Evolutionary conservation across 2,888 invertebrate genomes (phyloP), one percentile per base, ranked within the genome.

Genomic region (Luffia ferchaultella): DNA sequence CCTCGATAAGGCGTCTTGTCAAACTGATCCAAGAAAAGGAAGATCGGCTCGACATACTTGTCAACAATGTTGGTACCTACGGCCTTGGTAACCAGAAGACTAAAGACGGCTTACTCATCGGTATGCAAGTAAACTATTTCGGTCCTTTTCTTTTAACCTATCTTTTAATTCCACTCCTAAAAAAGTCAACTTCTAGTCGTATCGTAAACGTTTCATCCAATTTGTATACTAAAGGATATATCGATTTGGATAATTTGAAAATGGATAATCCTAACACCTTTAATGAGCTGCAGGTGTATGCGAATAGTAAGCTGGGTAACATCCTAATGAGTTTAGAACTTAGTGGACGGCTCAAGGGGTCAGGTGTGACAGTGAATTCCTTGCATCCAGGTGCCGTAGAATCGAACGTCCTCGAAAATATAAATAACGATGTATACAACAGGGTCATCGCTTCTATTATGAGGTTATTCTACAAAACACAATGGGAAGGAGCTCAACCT

Each of bases 61-160:
- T 96, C 45, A 95, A 96, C 68, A 96, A 96, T 64, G 96, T 96
- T 0, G 96, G 95, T 1, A 96, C 96, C 0, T 96, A 95, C 1
- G 77, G 75, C 9, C 88, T 82, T 46, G 83, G 78, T 42, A 42
- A 49, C 16, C 20, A 43, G 5, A 77, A 86, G 50, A 92, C 93
- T 17, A 88, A 89, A 60, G 96, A 97, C 63, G 94, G 92, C 1
- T 73, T 97, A 54, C 96, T 96, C 67, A 78, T 90, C 55, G 93
- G 93, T 7, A 94, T 96, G 92, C 96, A 93, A 48, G 94, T 96
- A 1, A 98, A 98, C 71, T 93, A 97, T 63, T 95, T 93, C 68
- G 97, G 97, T 0, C 93, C 95, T 12, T 97, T 97, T 69, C 83
- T 98, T 20, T 80, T 98, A 48, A 97, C 97, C 0, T 91, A 96